These are phyloP conservation scores for Halcyon senegalensis DNA, from an alignment of 2,113 vertebrate genomes.

Conservation along the genomic window DNA sequence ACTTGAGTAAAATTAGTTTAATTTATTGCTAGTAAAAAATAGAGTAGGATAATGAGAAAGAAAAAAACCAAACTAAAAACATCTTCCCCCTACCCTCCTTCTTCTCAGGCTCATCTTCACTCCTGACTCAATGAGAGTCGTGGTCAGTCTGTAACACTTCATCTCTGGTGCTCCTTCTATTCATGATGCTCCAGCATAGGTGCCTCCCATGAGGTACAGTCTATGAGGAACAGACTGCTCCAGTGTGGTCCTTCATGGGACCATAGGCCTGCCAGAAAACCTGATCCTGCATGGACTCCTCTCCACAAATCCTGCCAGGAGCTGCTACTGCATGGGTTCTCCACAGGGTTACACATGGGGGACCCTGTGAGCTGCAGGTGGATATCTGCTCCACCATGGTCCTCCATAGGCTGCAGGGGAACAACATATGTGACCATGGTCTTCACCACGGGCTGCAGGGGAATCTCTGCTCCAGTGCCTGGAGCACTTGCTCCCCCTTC, in stretches of 20 bases:
- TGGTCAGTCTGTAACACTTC: neutral
- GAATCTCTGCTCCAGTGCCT: neutral
- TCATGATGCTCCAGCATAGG: neutral
- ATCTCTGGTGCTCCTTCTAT: neutral
- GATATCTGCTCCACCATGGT: neutral
- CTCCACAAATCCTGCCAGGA: neutral
- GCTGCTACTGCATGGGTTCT: rapidly evolving
- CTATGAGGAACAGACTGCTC: neutral
- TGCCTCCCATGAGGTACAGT: neutral
- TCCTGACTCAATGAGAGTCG: neutral
- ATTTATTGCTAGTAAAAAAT: neutral
- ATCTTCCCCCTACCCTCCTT: rapidly evolving
- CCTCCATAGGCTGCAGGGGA: neutral
- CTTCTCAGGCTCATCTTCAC: neutral
- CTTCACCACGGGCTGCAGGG: neutral
- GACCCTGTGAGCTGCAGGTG: neutral
- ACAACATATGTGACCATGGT: neutral
- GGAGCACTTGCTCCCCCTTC: neutral
- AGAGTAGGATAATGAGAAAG: neutral
- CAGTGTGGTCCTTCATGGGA: too few species aligned
- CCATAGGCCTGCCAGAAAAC: neutral
- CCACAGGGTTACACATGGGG: rapidly evolving
- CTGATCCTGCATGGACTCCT: neutral
- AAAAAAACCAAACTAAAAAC: neutral
- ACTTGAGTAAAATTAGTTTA: neutral